phyloP scores from a whole-genome alignment of 2,797 vertebrate genomes.

The Enteromius paludinosus region DNA sequence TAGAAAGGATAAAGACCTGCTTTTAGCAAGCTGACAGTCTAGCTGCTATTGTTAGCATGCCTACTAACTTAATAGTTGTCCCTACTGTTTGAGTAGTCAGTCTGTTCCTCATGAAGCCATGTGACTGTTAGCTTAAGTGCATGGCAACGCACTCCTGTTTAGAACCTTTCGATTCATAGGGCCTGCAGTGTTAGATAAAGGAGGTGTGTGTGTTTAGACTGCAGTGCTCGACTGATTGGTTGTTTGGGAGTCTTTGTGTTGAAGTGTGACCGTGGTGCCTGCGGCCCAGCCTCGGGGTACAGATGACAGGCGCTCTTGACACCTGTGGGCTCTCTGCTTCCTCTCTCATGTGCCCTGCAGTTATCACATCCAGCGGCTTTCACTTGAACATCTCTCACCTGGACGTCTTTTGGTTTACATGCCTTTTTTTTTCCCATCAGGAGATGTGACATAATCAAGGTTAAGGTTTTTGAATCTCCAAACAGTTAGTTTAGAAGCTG shows the following conservation, averaged over 20 bases:
- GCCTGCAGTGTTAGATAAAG: conserved; percentile 14
- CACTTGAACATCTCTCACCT: background rate
- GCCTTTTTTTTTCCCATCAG: background rate
- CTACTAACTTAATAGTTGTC: background rate
- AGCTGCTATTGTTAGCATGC: background rate
- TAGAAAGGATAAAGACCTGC: background rate
- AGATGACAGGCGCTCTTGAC: conserved; percentile 45
- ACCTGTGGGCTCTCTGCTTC: conserved; percentile 37
- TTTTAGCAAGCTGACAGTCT: background rate
- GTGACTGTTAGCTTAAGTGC: background rate
- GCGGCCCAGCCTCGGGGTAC: conserved; percentile 50
- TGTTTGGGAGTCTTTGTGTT: conserved; percentile 25
- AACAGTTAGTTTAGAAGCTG: background rate
- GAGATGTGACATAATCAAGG: background rate
- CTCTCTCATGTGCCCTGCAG: background rate
- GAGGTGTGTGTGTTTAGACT: background rate
- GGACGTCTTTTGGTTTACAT: background rate
- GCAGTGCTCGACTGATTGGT: background rate
- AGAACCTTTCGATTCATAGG: background rate
- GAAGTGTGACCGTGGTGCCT: conserved; percentile 35
- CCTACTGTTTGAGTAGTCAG: background rate
- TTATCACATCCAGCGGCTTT: conserved; percentile 14
- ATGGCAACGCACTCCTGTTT: background rate
- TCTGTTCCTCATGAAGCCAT: background rate
- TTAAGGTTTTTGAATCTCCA: background rate